Percentiles rank a stretch among this genome's conserved stretches.
phyloP scores from a whole-genome alignment of 2,888 invertebrate species.

The Lithodes maja region DNA sequence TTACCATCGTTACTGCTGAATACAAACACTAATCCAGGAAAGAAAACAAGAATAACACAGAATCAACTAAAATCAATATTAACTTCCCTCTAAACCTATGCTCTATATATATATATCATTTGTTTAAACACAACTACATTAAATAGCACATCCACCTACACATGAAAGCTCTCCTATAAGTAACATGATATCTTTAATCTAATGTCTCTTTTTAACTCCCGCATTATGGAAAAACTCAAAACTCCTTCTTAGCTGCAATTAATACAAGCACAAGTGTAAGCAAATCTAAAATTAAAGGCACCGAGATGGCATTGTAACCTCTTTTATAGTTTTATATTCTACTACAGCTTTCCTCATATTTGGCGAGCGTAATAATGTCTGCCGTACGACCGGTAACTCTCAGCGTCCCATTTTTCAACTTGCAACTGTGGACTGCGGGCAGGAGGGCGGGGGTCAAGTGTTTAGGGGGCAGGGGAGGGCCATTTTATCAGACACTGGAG shows the following conservation, averaged over 20 bases:
- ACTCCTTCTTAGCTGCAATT: slow-evolving; percentile 58
- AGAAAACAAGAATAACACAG: slow-evolving; percentile 39
- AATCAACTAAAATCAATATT: slow-evolving; percentile 53
- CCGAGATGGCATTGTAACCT: slow-evolving; percentile 67
- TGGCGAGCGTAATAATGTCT: slow-evolving; percentile 53
- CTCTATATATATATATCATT: slow-evolving; percentile 65
- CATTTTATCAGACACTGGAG: not conserved
- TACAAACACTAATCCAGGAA: slow-evolving; percentile 62
- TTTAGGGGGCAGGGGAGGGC: not conserved
- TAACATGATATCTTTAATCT: slow-evolving; percentile 55
- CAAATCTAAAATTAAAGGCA: slow-evolving; percentile 68
- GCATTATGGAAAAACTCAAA: slow-evolving; percentile 50
- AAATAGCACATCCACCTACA: slow-evolving; percentile 68
- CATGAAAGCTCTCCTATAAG: slow-evolving; percentile 68
- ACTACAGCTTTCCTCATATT: slow-evolving; percentile 2
- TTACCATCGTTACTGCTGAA: slow-evolving; percentile 67
- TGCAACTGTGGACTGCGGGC: slow-evolving; percentile 9
- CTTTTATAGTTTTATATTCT: slow-evolving; percentile 29
- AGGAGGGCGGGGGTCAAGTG: not conserved
- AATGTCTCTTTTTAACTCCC: slow-evolving; percentile 55
- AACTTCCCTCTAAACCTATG: slow-evolving; percentile 65
- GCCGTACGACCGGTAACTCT: not conserved
- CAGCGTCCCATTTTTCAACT: not conserved
- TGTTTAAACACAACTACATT: slow-evolving; percentile 67
- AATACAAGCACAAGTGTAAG: slow-evolving; percentile 60